Base-by-base conservation (phyloP, 53 echinoderm and acorn worm species). In the Echinometra lucunter region DNA sequence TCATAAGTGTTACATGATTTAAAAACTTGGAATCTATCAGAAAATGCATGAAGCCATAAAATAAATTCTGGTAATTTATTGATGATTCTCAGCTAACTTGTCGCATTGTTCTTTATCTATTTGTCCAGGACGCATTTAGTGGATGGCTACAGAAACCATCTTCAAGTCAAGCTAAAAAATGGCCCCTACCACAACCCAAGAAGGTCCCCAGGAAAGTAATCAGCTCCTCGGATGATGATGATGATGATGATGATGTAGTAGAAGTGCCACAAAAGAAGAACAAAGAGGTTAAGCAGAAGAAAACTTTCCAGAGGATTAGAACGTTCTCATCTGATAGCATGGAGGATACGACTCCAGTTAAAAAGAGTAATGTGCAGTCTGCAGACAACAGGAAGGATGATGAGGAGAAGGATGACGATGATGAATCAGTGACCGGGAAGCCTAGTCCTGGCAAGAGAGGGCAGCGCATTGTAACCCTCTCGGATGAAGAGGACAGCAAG, bases 111-210 rank as follows among this genome's bases (percentile, higher is more conserved):
- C 53, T 53, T 4, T 53, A 53, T 53, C 13, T 1, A 0, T 53
- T 35, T 35, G 6, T 75, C 34, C 78, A 92, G 92, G 53, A 21
- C 34, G 92, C 92, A 45, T 92, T 78, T 44, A 78, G 78, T 78
- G 92, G 92, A 30, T 92, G 92, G 92, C 57, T 92, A 13, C 75
- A 92, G 78, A 92, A 92, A 63, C 91, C 91, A 38, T 45, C 91
- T 4, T 45, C 67, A 58, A 63, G 90, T 58, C 44, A 66, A 67
- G 37, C 38, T 30, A 60, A 37, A 11, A 69, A n/a, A 45, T 28
- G 32, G 15, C 2, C 16, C 35, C 5, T 45, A 2, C 90, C 90
- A 38, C 90, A 9, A 37, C 58, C 58, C 23, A 90, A 90, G 63
- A 58, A 17, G 18, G 49, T 45, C 9, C 60, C 35, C 19, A 44